These are phyloP conservation scores for Leptobrachium leishanense DNA, from an alignment of 2,113 vertebrate species.

Conservation along the genomic window DNA sequence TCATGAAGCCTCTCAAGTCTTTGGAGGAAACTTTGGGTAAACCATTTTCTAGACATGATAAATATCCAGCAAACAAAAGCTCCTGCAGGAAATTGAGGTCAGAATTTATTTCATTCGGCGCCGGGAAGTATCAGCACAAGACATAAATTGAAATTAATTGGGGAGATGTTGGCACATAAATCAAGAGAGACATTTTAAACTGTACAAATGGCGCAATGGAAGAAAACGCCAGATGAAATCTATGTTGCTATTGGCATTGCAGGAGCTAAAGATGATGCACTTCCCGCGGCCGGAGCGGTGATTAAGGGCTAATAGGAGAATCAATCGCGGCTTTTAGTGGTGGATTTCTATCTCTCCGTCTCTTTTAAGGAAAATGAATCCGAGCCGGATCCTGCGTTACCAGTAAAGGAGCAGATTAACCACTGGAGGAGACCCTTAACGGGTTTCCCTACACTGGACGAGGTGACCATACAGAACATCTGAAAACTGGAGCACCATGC, in stretches of 20 bases:
- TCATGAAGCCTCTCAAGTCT: neutral
- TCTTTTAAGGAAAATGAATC: neutral
- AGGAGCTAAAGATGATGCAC: neutral
- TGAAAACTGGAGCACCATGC: too few relatives aligned
- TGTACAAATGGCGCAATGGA: neutral
- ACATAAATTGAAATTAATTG: constrained; percentile 32
- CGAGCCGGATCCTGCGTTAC: too few relatives aligned
- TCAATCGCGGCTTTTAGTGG: neutral
- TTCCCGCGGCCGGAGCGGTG: neutral
- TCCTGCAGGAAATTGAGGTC: constrained; percentile 5
- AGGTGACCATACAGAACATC: too few relatives aligned
- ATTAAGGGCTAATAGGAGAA: neutral
- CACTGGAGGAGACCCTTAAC: too few relatives aligned
- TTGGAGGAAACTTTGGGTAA: neutral
- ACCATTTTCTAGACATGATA: constrained; percentile 23
- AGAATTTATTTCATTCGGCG: constrained; percentile 11
- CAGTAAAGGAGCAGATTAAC: too few relatives aligned
- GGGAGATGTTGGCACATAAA: constrained; percentile 15
- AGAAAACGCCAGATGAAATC: neutral
- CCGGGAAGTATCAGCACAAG: constrained; percentile 5
- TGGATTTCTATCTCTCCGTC: neutral
- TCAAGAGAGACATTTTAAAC: constrained; percentile 12
- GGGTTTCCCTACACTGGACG: too few relatives aligned
- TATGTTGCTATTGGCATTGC: neutral
- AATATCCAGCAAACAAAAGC: constrained; percentile 10